Base-by-base conservation (phyloP, 1,140 invertebrate species). In the Drosophila sulfurigaster region DNA sequence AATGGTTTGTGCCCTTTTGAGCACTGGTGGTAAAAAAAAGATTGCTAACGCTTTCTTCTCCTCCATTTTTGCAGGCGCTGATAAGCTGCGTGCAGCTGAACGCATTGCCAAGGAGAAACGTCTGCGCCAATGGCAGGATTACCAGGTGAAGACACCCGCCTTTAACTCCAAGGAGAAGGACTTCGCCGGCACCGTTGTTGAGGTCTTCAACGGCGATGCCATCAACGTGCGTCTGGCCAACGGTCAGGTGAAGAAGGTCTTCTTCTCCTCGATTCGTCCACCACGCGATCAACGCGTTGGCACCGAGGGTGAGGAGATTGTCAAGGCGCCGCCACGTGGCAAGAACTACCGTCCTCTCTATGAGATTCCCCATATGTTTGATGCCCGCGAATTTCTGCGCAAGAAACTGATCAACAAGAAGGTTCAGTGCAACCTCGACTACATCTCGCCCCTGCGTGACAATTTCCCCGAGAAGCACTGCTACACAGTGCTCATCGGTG, bases 281-380 rank as follows among this genome's bases (percentile, higher is more conserved):
- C 99, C 99, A 62, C 95, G 96, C 94, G 95, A 96, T 94, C 75
- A 93, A 75, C 88, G 93, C 64, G 82, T 91, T 15, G 91, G 85
- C 28, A 86, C 78, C 25, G 91, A 91, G 54, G 91, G 93, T n/a
- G 95, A 94, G 64, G 91, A 93, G 35, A 94, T 94, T 60, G 94
- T 93, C 0, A 96, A 96, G 87, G 93, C 94, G 32, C 93, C 94
- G 5, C 93, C 94, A 32, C 94, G 95, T 75, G 91, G 95, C 70
- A 95, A 94, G 71, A 95, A 94, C 92, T 96, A 96, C 87, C 94
- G 97, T 70, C 97, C 98, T 1, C 94, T 99, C 0, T 99, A 99
- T 92, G 99, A 99, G 86, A 97, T 99, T 85, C 99, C 99, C 5
- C 99, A 96, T 95, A 98, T 99, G 97, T 99, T 97, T 92, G 99